Percentiles rank a stretch among this genome's conserved stretches.
Conservation (phyloP, 2,888 invertebrate species). For the Geotrupes spiniger region DNA sequence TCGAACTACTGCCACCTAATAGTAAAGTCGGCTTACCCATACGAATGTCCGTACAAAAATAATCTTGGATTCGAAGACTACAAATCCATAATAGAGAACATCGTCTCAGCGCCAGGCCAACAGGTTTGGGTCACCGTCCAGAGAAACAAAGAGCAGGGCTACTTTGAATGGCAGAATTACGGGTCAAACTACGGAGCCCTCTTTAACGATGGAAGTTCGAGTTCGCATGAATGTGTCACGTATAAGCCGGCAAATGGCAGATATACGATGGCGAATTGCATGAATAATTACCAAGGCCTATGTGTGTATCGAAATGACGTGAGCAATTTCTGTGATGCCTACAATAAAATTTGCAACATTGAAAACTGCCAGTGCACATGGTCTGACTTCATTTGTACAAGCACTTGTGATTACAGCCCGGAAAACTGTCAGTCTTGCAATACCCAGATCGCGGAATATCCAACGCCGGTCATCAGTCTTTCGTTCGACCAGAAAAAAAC, state of each 20-base stretch:
- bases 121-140: background rate
- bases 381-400: no score
- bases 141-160: background rate
- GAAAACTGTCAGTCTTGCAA: constrained; percentile 3
- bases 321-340: background rate
- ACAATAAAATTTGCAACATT: background rate
- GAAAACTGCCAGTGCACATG: background rate
- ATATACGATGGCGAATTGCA: background rate
- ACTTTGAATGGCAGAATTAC: constrained; percentile 8
- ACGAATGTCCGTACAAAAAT: constrained; percentile 6
- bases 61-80: background rate
- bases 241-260: background rate
- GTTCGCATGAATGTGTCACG: background rate
- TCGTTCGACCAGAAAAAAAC: constrained; percentile 7
- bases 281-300: background rate
- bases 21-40: background rate
- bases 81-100: background rate
- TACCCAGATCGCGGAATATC: constrained; percentile 10
- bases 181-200: background rate
- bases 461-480: constrained; percentile 10
- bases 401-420: no score
- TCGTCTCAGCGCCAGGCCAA: background rate
- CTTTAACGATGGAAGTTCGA: background rate
- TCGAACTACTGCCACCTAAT: background rate
- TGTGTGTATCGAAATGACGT: background rate